A percentile compares a stretch with the other conserved stretches of the same genome.
Conservation (phyloP, 2,888 invertebrate species). For the Lasioglossum calceatum region DNA sequence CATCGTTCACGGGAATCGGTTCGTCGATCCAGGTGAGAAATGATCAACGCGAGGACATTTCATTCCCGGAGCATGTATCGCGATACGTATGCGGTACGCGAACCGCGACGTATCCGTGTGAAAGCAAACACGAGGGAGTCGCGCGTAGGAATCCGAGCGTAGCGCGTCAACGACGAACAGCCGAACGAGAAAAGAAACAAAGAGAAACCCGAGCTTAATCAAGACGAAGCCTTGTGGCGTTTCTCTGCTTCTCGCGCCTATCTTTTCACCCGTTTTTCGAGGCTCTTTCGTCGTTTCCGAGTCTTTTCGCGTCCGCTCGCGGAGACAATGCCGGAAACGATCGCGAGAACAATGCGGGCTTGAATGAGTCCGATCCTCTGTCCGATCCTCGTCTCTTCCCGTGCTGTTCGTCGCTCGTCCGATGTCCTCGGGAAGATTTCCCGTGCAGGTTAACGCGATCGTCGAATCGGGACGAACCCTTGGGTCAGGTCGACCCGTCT, state of each 20-base stretch:
- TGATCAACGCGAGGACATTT: not conserved
- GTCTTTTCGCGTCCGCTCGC: conserved; percentile 41
- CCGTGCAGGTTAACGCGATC: not conserved
- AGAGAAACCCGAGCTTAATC: conserved; percentile 75
- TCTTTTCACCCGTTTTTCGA: conserved; percentile 10
- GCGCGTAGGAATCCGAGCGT: not conserved
- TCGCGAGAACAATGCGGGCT: conserved; percentile 74
- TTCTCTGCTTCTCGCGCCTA: conserved; percentile 43
- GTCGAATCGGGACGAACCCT: not conserved
- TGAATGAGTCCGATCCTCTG: conserved; percentile 69
- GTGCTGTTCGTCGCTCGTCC: not conserved
- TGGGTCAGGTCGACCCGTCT: not conserved
- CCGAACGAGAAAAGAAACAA: conserved; percentile 33
- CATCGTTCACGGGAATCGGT: not conserved
- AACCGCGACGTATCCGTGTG: not conserved
- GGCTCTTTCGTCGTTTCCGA: conserved; percentile 51
- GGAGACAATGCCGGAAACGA: conserved; percentile 74
- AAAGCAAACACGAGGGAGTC: not conserved
- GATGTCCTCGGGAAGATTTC: not conserved
- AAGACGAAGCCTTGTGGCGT: conserved; percentile 74
- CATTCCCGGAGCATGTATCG: not conserved
- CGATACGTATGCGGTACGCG: not conserved
- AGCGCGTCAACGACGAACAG: conserved; percentile 23
- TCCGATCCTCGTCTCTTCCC: not conserved
- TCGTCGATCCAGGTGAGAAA: not conserved